Base-by-base conservation (phyloP, 1,140 invertebrate genomes). In the Cotesia vestalis region DNA sequence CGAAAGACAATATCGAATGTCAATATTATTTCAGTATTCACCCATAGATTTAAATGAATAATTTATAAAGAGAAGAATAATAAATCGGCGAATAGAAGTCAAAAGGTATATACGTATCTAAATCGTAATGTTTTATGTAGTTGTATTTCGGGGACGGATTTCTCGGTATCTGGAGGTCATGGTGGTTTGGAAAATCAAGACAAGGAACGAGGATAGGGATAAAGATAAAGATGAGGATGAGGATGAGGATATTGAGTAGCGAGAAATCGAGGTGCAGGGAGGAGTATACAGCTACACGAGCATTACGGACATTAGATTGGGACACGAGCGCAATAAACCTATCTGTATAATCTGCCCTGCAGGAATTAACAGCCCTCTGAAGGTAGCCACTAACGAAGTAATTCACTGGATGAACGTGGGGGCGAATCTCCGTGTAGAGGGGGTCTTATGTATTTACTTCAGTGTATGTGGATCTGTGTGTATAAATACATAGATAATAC, bases 351-450 rank as follows among this genome's bases (percentile, higher is more conserved):
- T 87, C 85, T 87, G 85, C 85, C 85, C 85, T 86, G 83, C 81
- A 87, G 85, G 85, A 86, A 87, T 87, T 87, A 87, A 86, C 85
- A 86, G 85, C 85, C 85, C 85, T 87, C 84, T 83, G 85, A 87
- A 86, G 85, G 84, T 86, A 83, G 85, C 85, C 85, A 87, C 85
- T 87, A 87, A 87, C 85, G 85, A 87, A 87, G 85, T 87, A 87
- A 87, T 87, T 86, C 86, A 87, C 84, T 86, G 84, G 84, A 86
- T 86, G 85, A 86, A 84, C 83, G 81, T 82, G 78, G 79, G 79
- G 79, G 75, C 78, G 73, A 73, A 72, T 72, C n/a, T 35, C 2
- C 57, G 20, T 34, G 55, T 46, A 61, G 71, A 51, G 63, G 67
- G 71, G 71, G 60, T 76, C 72, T 72, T 55, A 60, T 53, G 53